phyloP scores from a whole-genome alignment of 2,888 invertebrate genomes.

The Heliconius erato region DNA sequence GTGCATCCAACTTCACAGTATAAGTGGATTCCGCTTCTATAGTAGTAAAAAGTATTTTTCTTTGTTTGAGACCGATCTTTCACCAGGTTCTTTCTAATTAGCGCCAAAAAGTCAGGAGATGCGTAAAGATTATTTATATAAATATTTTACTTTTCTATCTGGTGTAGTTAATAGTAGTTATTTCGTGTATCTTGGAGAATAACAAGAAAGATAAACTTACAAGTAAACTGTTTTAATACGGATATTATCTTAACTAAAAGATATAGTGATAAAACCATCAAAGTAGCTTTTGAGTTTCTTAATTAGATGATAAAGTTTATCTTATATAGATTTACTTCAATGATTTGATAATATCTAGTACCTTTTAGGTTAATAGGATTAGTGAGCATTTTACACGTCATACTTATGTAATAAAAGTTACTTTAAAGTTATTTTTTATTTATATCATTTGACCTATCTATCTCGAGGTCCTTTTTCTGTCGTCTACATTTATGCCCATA shows the following conservation, averaged over 20 bases:
- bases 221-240: conserved; percentile 19
- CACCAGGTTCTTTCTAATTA: not conserved
- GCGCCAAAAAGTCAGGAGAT: not conserved
- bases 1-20: no score
- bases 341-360: not conserved
- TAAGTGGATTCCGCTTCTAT: not conserved
- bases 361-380: not conserved
- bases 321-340: not conserved
- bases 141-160: not conserved
- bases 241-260: conserved; percentile 13
- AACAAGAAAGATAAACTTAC: conserved; percentile 23
- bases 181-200: not conserved
- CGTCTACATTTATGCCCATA: no score
- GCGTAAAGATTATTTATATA: not conserved
- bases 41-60: no score
- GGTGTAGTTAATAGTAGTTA: not conserved
- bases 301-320: conserved; percentile 24
- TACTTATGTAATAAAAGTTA: not conserved
- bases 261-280: conserved; percentile 9
- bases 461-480: no score
- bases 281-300: conserved; percentile 22
- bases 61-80: no score
- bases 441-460: no score
- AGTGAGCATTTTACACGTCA: not conserved
- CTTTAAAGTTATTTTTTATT: no score